These are phyloP conservation scores for Syrista parreyssii DNA, from an alignment of 2,888 invertebrate species.

Conservation along the genomic window DNA sequence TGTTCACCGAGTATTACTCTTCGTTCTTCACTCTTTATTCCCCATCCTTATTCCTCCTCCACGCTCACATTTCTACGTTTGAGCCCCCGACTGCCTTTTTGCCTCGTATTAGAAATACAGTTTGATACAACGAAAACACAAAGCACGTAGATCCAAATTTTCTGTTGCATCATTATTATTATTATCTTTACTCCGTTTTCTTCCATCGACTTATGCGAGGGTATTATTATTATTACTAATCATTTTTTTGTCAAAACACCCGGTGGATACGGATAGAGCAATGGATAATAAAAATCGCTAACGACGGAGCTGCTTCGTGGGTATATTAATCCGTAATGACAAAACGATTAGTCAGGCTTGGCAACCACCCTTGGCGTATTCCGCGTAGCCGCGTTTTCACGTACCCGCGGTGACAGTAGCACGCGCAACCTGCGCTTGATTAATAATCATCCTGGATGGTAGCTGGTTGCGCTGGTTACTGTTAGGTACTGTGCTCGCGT, in stretches of 20 bases:
- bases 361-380: conserved; percentile 21
- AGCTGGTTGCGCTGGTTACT: neutral
- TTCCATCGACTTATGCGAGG: neutral
- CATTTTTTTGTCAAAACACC: neutral
- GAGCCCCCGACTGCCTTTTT: neutral
- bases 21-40: neutral
- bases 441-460: conserved; percentile 53
- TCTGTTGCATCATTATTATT: neutral
- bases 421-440: conserved; percentile 63
- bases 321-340: conserved; percentile 61
- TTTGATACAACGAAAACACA: neutral
- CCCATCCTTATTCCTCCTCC: neutral
- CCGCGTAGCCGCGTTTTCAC: conserved; percentile 16
- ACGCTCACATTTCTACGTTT: neutral
- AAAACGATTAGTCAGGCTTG: conserved; percentile 62
- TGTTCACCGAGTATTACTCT: neutral
- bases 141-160: neutral
- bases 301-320: conserved; percentile 32
- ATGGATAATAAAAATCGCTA: neutral
- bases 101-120: neutral
- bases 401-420: conserved; percentile 57
- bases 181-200: neutral
- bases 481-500: neutral
- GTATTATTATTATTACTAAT: too few relatives aligned
- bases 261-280: neutral